phyloP scores from a whole-genome alignment of 1,140 invertebrate species.

The Pogonus chalceus region DNA sequence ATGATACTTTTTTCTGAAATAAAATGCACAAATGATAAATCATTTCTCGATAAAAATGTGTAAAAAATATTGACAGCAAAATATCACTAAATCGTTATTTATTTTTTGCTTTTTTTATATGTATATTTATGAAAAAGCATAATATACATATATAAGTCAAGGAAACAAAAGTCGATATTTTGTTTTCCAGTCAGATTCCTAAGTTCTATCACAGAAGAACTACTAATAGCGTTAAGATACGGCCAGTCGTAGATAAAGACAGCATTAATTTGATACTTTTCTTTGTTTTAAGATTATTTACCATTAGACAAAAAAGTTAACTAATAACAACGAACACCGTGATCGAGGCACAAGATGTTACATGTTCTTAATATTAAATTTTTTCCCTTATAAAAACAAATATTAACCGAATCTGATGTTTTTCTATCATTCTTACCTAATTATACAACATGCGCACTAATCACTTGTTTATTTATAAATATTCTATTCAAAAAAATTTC shows the following conservation, averaged over 20 bases:
- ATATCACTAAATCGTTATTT: conserved; percentile 2
- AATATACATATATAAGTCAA: neutral
- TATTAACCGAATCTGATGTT: too few relatives aligned
- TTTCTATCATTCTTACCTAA: too few relatives aligned
- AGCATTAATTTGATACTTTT: neutral
- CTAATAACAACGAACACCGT: neutral
- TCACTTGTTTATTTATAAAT: too few relatives aligned
- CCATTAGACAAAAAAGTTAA: too few relatives aligned
- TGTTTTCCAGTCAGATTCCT: neutral
- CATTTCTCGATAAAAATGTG: conserved; percentile 1
- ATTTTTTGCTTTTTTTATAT: neutral
- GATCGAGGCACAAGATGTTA: neutral
- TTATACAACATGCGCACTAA: too few relatives aligned
- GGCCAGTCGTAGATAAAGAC: neutral
- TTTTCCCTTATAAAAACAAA: too few relatives aligned
- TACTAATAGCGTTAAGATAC: neutral
- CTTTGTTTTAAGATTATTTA: neutral
- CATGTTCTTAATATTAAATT: too few relatives aligned
- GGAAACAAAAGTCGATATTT: neutral
- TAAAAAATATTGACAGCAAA: conserved; percentile 7
- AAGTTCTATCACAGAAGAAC: conserved; percentile 4
- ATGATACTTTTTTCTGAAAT: neutral
- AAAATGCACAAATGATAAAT: conserved; percentile 2
- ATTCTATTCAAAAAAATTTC: too few relatives aligned
- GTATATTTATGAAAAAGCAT: conserved; percentile 3